Conservation (phyloP, 2,888 invertebrate species). For the Odontothrips loti region DNA sequence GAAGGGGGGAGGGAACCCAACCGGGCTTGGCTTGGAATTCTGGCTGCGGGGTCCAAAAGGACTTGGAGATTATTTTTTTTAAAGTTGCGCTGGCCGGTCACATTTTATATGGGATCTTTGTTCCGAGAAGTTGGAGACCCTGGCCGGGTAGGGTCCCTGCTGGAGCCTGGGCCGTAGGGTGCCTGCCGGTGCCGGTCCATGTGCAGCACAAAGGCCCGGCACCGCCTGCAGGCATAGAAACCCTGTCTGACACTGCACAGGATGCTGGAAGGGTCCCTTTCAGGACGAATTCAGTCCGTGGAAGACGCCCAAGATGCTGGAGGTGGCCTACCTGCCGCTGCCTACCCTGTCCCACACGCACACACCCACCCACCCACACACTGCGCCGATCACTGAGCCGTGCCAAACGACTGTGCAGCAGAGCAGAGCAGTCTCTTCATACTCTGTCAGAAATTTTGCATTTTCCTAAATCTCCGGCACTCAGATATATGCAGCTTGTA, state of each 20-base stretch:
- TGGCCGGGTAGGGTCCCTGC: neutral
- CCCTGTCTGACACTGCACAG: slow-evolving; percentile 14
- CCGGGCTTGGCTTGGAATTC: neutral
- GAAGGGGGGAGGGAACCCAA: neutral
- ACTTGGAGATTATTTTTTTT: slow-evolving; percentile 15
- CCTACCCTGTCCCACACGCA: neutral
- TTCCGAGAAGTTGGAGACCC: slow-evolving; percentile 24
- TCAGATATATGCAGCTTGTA: no score
- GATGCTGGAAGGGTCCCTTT: neutral
- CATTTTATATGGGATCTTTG: slow-evolving; percentile 26
- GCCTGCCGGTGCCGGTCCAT: neutral
- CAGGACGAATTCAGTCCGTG: neutral
- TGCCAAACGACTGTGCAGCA: slow-evolving; percentile 1
- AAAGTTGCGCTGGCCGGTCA: slow-evolving; percentile 17
- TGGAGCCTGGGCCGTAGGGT: neutral
- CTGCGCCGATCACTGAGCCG: neutral
- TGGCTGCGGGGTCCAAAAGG: slow-evolving; percentile 7
- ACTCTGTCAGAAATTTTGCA: neutral
- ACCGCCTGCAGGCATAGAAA: neutral
- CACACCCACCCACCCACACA: neutral
- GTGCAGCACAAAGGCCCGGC: slow-evolving; percentile 8
- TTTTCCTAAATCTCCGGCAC: no score
- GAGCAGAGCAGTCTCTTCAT: neutral
- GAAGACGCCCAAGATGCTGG: neutral
- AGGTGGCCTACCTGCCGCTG: neutral